Base-by-base conservation (phyloP, 2,797 vertebrate species). In the Toxotes lorentzi region DNA sequence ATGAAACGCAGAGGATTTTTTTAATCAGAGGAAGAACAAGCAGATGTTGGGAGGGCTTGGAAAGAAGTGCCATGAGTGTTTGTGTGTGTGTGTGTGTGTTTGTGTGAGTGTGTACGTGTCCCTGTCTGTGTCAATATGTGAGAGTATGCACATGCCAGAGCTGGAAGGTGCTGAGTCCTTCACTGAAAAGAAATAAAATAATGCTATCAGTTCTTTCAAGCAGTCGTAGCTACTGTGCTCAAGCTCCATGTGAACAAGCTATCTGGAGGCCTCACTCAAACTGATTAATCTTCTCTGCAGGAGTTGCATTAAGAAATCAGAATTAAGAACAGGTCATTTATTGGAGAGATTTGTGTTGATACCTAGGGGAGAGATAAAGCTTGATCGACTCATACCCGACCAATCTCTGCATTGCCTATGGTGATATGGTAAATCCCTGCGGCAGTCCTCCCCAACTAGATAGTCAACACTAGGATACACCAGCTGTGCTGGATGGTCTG, bases 1-100 rank as follows among this genome's bases (percentile, higher is more conserved):
- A 97, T 96, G 95, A 94, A 96, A 94, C 93, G 86, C 93, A 91
- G 94, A 96, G 92, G 91, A 93, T 95, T 95, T 96, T 95, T 96
- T 95, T 91, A 95, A 94, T 95, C 93, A 91, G 92, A 94, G 76
- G 66, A 95, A 91, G 92, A 90, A 84, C 86, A 95, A 94, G 95
- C 97, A 97, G 96, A 96, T 97, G 96, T 96, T 94, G 93, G 93
- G 90, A 86, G 90, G 79, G 85, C 59, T 90, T 81, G 62, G 84
- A 86, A 90, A 89, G 89, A 83, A 88, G 85, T 79, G 89, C 81
- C 76, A 78, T 79, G 83, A 79, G 38, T 79, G 64, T 70, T 59
- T 67, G 16, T 47, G 79, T 68, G 81, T 58, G 21, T 45, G 47
- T 19, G 59, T 70, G 62, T 67, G 16, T 47, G 81, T 70, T 78